phyloP scores from a whole-genome alignment of 2,888 invertebrate genomes.

The Cataglyphis livida region DNA sequence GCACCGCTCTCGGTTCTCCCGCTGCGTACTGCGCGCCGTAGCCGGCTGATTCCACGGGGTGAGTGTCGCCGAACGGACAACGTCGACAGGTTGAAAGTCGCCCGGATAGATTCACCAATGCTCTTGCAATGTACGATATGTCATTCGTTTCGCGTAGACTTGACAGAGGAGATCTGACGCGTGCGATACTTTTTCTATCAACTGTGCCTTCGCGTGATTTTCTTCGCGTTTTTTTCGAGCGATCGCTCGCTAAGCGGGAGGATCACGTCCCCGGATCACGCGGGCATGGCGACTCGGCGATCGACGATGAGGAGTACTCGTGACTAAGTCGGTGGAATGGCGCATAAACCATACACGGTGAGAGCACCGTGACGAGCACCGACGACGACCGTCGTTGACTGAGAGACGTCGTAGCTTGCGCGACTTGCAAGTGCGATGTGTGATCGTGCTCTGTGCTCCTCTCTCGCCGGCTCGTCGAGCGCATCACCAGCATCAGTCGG shows the following conservation, averaged over 20 bases:
- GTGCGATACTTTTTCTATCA: neutral
- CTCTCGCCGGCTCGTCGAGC: conserved; percentile 57
- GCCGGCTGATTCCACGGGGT: conserved; percentile 57
- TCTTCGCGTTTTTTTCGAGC: neutral
- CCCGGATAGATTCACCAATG: neutral
- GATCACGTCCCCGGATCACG: conserved; percentile 13
- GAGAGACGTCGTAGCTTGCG: conserved; percentile 32
- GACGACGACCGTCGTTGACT: conserved; percentile 68
- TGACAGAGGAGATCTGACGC: neutral
- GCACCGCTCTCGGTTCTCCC: conserved; percentile 64
- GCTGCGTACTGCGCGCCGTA: conserved; percentile 55
- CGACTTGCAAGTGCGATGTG: conserved; percentile 38
- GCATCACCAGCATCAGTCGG: conserved; percentile 56
- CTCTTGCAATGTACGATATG: neutral
- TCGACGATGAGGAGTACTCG: conserved; percentile 36
- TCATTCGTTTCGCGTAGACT: neutral
- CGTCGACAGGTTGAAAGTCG: neutral
- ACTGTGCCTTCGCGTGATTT: neutral
- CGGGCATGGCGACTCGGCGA: conserved; percentile 33
- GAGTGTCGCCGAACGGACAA: conserved; percentile 21
- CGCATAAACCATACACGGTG: conserved; percentile 79
- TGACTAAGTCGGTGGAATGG: conserved; percentile 60
- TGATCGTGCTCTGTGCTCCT: conserved; percentile 11
- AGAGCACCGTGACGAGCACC: conserved; percentile 72
- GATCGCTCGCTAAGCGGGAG: neutral